These are phyloP conservation scores for Myotis yumanensis DNA, from an alignment of 2,113 vertebrate species.

Conservation along the genomic window DNA sequence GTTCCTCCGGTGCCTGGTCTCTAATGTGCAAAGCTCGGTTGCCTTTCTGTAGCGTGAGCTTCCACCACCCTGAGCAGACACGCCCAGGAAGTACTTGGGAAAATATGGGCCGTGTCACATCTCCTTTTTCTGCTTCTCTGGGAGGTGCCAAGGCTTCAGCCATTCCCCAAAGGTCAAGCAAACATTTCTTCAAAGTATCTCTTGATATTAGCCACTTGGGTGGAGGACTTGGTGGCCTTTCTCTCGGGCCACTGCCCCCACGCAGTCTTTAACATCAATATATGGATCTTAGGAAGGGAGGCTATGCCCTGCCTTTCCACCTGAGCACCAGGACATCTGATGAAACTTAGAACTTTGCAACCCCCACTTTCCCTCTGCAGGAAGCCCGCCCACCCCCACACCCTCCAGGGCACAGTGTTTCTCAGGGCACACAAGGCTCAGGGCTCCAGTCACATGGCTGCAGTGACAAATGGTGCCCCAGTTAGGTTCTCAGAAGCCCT, in stretches of 20 bases:
- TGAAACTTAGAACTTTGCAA: rapidly evolving
- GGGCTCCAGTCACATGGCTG: not conserved
- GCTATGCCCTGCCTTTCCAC: not conserved
- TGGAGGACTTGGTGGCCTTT: not conserved
- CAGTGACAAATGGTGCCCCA: not conserved
- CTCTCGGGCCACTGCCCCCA: not conserved
- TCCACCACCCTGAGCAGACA: not conserved
- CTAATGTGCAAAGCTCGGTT: not conserved
- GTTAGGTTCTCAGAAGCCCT: not conserved
- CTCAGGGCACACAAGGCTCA: not conserved
- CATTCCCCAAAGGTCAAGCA: not conserved
- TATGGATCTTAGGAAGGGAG: not conserved
- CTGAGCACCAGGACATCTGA: not conserved
- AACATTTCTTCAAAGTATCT: not conserved
- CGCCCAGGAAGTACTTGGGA: not conserved
- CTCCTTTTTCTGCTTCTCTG: not conserved
- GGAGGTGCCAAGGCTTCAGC: not conserved
- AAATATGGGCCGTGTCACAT: not conserved
- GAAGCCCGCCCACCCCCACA: rapidly evolving
- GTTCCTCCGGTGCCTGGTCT: not conserved
- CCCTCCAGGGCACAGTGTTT: not conserved
- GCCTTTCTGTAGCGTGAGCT: not conserved
- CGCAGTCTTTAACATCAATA: not conserved
- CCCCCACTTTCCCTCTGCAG: not conserved
- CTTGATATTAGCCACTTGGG: not conserved